Evolutionary conservation across 2,888 invertebrate species (phyloP), one percentile per base, ranked within the genome.

Genomic region (Esperia sulphurella): DNA sequence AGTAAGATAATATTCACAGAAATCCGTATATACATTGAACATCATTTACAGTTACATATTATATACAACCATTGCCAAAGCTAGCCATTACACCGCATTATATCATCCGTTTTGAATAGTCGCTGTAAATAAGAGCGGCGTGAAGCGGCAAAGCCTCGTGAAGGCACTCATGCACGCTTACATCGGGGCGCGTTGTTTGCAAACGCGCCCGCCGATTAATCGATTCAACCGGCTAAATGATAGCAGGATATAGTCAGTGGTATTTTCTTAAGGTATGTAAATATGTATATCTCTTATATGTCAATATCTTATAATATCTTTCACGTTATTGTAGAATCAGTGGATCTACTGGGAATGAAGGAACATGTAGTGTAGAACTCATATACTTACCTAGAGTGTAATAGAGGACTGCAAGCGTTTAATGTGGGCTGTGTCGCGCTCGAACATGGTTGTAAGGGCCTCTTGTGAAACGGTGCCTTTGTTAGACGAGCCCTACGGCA

Each of bases 171-270:
- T 70, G 72, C 75, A 69, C 69, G 59, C 52, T 21, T 8, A 10
- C 31, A 31, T 2, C 31, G 31, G 2, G 10, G 31, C 8, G 31
- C 31, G 9, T 63, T 72, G 75, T 79, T 75, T 75, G 78, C 65
- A 60, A 68, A 73, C 72, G 61, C 72, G 61, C 49, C 52, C 67
- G 58, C 68, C 69, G 72, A 79, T 80, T 79, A 79, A 80, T 79
- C 76, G 74, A 75, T 75, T 70, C 73, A 73, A 80, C 79, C 75
- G 75, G 59, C 64, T 66, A 73, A 70, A 75, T 79, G 69, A 79
- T 77, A 8, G 13, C 38, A 8, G 13, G 12, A 5, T 10, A 10
- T 10, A 6, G 10, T 76, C 68, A 39, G 71, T 65, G 21, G 21
- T n/a, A n/a, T n/a, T n/a, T n/a, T n/a, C n/a, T n/a, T n/a, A n/a